phyloP scores from a whole-genome alignment of 2,113 vertebrate genomes.

The Columba janthina region DNA sequence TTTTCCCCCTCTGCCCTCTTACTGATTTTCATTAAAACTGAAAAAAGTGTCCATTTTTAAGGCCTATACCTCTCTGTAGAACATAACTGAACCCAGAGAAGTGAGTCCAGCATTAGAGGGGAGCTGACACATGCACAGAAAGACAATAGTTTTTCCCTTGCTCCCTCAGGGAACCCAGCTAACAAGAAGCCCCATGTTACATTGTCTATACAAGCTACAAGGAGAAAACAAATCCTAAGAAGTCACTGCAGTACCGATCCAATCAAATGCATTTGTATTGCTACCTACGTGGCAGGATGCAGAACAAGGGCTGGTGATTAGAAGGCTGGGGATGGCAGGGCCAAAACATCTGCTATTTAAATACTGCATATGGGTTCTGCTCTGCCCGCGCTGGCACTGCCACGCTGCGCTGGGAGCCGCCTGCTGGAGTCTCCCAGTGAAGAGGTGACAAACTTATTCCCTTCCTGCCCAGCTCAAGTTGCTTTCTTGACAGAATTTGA shows the following conservation, averaged over 20 bases:
- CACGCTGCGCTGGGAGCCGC: background rate
- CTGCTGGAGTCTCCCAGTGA: rapidly evolving
- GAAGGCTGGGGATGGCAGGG: background rate
- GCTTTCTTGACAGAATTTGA: background rate
- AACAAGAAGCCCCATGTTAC: background rate
- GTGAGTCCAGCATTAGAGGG: rapidly evolving
- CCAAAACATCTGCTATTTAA: background rate
- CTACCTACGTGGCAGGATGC: background rate
- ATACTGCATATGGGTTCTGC: background rate
- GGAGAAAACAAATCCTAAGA: background rate
- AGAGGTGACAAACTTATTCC: background rate
- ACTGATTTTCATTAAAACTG: background rate
- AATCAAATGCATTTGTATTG: background rate
- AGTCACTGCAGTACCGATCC: background rate
- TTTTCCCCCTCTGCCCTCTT: background rate
- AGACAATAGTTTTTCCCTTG: background rate
- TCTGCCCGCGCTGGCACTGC: background rate
- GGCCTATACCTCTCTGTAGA: background rate
- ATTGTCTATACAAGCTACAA: background rate
- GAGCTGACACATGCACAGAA: background rate
- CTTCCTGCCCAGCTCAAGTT: background rate
- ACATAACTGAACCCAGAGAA: background rate
- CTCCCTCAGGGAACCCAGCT: background rate
- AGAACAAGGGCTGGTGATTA: background rate
- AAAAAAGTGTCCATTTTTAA: background rate